Percentiles rank a stretch among this genome's conserved stretches.
These are phyloP conservation scores for Mixornis gularis DNA, from an alignment of 2,113 vertebrate genomes.

Conservation along the genomic window DNA sequence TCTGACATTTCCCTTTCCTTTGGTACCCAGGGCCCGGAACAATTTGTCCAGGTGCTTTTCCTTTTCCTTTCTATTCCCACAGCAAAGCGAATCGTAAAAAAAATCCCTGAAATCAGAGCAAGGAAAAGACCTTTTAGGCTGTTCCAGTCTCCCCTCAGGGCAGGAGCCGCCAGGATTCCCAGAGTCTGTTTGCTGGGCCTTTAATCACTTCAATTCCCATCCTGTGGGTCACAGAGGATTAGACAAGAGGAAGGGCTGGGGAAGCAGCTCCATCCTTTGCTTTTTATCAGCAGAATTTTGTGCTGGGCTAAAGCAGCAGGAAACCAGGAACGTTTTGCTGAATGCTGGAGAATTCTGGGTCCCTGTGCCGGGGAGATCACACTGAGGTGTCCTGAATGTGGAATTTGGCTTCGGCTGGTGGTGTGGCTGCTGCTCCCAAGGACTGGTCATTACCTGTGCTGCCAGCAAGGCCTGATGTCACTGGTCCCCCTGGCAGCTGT, in stretches of 20 bases:
- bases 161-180: neutral
- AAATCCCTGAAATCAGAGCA: neutral
- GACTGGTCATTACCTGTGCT: neutral
- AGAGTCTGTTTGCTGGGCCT: neutral
- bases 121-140: slow-evolving; percentile 16
- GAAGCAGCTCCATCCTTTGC: slow-evolving; percentile 8
- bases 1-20: slow-evolving; percentile 40
- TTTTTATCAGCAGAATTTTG: slow-evolving; percentile 18
- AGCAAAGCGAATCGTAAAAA: slow-evolving; percentile 1
- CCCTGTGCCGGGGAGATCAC: neutral
- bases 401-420: neutral
- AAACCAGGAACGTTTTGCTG: neutral
- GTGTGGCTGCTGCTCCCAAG: neutral
- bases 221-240: slow-evolving; percentile 14
- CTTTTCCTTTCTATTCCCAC: slow-evolving; percentile 5
- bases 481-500: neutral
- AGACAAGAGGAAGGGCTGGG: neutral
- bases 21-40: slow-evolving; percentile 27
- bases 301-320: neutral
- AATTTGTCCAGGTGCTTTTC: slow-evolving; percentile 50
- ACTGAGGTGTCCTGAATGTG: neutral
- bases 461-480: neutral
- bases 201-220: slow-evolving; percentile 27
- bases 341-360: neutral
- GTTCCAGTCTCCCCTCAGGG: neutral